Percentiles rank a stretch among this genome's conserved stretches.
phyloP scores from a whole-genome alignment of 2,113 vertebrate species.

The Cricetomys ansorgei region DNA sequence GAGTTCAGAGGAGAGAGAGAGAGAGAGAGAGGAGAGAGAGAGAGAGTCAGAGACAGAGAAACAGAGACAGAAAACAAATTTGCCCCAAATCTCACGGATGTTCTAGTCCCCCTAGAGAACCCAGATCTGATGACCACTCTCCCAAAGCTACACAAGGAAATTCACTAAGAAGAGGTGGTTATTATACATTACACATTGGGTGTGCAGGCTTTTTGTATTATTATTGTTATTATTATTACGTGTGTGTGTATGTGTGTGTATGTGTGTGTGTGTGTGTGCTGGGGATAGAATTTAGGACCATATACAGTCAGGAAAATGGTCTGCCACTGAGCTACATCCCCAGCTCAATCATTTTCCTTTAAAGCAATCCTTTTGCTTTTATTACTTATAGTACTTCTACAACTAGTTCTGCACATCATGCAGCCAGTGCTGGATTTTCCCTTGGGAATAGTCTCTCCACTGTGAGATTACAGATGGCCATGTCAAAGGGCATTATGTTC shows the following conservation, averaged over 20 bases:
- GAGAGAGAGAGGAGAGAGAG: not conserved
- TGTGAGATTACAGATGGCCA: not conserved
- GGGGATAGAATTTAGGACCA: not conserved
- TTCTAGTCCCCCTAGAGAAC: not conserved
- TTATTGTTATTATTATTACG: not conserved
- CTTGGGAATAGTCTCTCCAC: not conserved
- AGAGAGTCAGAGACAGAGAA: not conserved
- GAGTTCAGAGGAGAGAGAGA: not conserved
- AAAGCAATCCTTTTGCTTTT: not conserved
- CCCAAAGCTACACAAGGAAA: not conserved
- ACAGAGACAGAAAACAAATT: not conserved
- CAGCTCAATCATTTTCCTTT: not conserved
- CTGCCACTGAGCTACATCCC: not conserved
- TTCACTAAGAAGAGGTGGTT: not conserved
- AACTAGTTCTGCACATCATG: not conserved
- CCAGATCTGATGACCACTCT: no score
- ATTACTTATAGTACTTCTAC: not conserved
- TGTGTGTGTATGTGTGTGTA: not conserved
- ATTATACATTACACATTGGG: not conserved
- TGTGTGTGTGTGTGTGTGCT: not conserved
- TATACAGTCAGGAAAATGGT: not conserved
- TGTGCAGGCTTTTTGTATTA: not conserved
- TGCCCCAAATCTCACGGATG: not conserved
- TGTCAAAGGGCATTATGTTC: not conserved
- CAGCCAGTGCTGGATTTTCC: not conserved